Base-by-base conservation (phyloP, 1,140 invertebrate genomes). In the Papilio machaon region DNA sequence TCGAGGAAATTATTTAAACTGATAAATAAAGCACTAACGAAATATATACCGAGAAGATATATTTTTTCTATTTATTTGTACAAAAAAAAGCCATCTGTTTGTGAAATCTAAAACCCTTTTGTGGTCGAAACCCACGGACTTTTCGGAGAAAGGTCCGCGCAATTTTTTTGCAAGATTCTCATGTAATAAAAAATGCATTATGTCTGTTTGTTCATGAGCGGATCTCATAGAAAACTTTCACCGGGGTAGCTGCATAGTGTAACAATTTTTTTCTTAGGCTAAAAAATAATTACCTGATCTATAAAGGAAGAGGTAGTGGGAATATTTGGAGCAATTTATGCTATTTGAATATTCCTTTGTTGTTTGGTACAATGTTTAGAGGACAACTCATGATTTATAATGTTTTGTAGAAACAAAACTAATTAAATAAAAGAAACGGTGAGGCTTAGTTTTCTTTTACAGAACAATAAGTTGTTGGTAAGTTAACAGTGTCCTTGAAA, bases 61-160 rank as follows among this genome's bases (percentile, higher is more conserved):
- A 78, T 79, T 79, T 79, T 49, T 52, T n/a, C n/a, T 73, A 70
- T 58, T 77, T 70, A 64, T 47, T 80, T 19, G 43, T 70, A 60
- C 58, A 81, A 90, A 91, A 92, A 92, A 94, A 85, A 86, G 64
- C 73, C 87, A 87, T 89, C 87, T 89, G 88, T 89, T 88, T 88
- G 87, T 90, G 92, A 91, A 93, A 93, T 90, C 80, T 83, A 91
- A 92, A 93, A 93, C 92, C 92, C 92, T 92, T 94, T 93, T 94
- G 91, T 94, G 86, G 87, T 86, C 85, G 82, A 75, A 78, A 80
- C 80, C 81, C 30, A 83, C 79, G 82, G 80, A 80, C 81, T 73
- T 85, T 92, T 93, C 90, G 88, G 88, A 89, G 90, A 94, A 92
- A 91, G 88, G 87, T 82, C 82, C 82, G 80, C 80, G 64, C 49